Base-by-base conservation (phyloP, 1,140 invertebrate species). In the Hyposmocoma kahamanoa region DNA sequence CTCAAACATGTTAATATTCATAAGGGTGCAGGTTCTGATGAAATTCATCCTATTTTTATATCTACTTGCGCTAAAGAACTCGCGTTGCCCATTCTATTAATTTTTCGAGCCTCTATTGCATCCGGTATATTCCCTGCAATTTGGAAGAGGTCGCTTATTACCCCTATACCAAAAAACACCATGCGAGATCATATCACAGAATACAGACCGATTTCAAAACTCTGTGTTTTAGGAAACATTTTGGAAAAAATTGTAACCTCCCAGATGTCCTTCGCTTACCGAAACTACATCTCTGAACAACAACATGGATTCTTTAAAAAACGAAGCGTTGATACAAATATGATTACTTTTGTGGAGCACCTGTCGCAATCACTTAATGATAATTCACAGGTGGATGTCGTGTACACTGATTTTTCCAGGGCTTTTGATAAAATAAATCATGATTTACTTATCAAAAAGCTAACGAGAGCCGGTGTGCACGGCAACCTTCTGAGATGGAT, bases 331-430 rank as follows among this genome's bases (percentile, higher is more conserved):
- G 24, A 28, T 28, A 28, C 6, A 6, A 28, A 28, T 11, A 28
- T 72, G 9, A 15, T 56, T 0, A 17, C 56, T 18, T 62, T 65
- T 24, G 53, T 45, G 18, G 44, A 65, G 18, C 57, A 38, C 41
- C 11, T 66, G 32, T 9, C 52, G 0, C 20, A 36, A 19, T 42
- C 53, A 5, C 30, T 68, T 11, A 56, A 67, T 19, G 41, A 38
- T 3, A 50, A 53, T 11, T 6, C n/a, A 11, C 66, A 72, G 32
- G 51, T 72, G 1, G 67, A 74, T 43, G 62, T 56, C 0, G 46
- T 67, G 1, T 68, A 74, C 32, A 71, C 67, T 1, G 67, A 75
- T 47, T 62, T 73, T 18, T 52, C 56, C 0, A 75, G 73, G 30
- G 65, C 62, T 6, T 73, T 78, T 46, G 65, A 78, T 28, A 60